Conservation (phyloP, 2,888 invertebrate genomes). For the Orthosia gothica region DNA sequence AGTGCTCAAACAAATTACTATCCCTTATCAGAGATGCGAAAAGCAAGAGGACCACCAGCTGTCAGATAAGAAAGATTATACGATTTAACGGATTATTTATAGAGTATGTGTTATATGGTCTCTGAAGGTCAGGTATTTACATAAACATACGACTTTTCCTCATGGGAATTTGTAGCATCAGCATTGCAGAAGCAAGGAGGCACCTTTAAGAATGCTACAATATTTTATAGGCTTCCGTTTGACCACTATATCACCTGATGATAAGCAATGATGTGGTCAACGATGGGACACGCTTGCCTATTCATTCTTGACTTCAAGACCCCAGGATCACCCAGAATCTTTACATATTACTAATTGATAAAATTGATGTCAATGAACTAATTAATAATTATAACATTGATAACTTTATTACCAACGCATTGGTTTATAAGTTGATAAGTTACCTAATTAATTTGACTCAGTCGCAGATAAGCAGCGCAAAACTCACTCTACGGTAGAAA, state of each 20-base stretch:
- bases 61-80: constrained; percentile 23
- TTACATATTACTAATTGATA: background rate
- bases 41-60: constrained; percentile 2
- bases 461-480: background rate
- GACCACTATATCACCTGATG: background rate
- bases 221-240: background rate
- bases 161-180: too few species aligned
- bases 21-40: constrained; percentile 1
- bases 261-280: background rate
- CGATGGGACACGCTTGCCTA: background rate
- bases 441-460: too few species aligned
- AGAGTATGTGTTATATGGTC: background rate
- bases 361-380: background rate
- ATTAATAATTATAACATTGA: background rate
- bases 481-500: too few species aligned
- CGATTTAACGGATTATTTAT: constrained; percentile 27
- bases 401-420: background rate
- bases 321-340: background rate
- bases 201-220: too few species aligned
- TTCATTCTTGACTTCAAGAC: background rate
- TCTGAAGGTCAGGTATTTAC: background rate
- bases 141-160: background rate
- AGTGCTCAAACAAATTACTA: constrained; percentile 15
- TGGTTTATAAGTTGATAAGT: constrained; percentile 1
- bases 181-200: too few species aligned